phyloP scores from a whole-genome alignment of 1,140 invertebrate genomes.

The Leguminivora glycinivorella region DNA sequence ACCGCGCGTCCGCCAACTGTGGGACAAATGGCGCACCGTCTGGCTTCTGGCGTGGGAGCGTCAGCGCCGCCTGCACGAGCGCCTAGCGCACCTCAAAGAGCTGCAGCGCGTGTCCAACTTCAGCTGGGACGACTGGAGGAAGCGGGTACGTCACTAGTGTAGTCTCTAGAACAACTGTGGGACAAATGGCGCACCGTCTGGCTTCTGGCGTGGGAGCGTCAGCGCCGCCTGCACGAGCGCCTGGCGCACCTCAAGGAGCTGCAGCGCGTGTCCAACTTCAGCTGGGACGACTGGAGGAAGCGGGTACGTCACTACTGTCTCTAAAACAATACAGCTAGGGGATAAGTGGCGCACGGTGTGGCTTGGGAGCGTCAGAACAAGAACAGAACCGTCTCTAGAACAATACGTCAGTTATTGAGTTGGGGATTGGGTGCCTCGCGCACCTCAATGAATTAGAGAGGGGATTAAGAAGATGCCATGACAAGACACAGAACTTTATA shows the following conservation, averaged over 20 bases:
- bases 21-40: constrained; percentile 97
- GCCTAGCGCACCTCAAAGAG: constrained; percentile 94
- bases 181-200: constrained; percentile 98
- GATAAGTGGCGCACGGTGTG: no score
- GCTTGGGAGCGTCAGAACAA: no score
- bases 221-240: constrained; percentile 94
- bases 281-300: constrained; percentile 97
- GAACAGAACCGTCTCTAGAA: no score
- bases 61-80: constrained; percentile 94
- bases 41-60: constrained; percentile 98
- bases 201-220: constrained; percentile 97
- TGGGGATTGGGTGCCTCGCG: no score
- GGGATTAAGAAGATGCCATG: no score
- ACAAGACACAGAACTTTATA: no score
- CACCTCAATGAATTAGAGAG: no score
- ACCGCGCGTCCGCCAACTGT: constrained; percentile 92
- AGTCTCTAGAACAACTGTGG: no score
- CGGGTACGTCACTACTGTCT: background rate
- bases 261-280: constrained; percentile 97
- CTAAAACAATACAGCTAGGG: background rate
- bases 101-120: constrained; percentile 97
- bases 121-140: constrained; percentile 98
- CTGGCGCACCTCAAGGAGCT: constrained; percentile 94
- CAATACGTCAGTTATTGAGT: no score
- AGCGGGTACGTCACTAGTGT: background rate